Base-by-base conservation (phyloP, 2,113 vertebrate species). In the Melospiza melodia region DNA sequence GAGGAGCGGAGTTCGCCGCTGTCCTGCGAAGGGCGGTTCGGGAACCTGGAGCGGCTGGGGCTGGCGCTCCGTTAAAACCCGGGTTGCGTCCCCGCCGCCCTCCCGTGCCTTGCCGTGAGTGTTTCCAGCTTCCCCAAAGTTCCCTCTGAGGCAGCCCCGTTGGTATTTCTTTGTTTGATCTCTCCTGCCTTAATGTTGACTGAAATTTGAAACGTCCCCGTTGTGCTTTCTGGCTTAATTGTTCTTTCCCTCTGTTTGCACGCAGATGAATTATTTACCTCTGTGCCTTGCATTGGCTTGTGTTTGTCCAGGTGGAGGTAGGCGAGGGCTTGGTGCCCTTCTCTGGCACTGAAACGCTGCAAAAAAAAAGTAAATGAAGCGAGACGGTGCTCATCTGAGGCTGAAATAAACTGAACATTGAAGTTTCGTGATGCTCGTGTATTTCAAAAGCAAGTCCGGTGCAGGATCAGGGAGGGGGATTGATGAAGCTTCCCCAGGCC, bases 221-320 rank as follows among this genome's bases (percentile, higher is more conserved):
- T 88, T 27, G 66, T 30, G 84, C 93, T 79, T 91, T 61, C 81
- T 24, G 39, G 2, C 59, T 46, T 87, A 51, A 93, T 95, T 84
- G 75, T 62, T 84, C 86, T 81, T 58, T 41, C 83, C 37, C 20
- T 54, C 33, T 89, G 61, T 80, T 91, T 95, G 89, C 62, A 10
- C 55, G 84, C 59, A 51, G 76, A 76, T 89, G 87, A 91, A 90
- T 96, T 95, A 91, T 96, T 94, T 43, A 89, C 94, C 35, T 43
- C 85, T 16, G 5, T 16, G 51, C 48, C 79, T 30, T 27, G 74
- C 15, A 5, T 0, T 3, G 37, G 35, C 22, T 21, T 49, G 31
- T 82, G 59, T 80, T 76, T 94, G 91, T 25, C 61, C 95, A 89
- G 86, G 83, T 84, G 71, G 12, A 87, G 84, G 78, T 25, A 21